Evolutionary conservation across 2,888 invertebrate genomes (phyloP), one percentile per base, ranked within the genome.

Genomic region (Cantharis rufa): DNA sequence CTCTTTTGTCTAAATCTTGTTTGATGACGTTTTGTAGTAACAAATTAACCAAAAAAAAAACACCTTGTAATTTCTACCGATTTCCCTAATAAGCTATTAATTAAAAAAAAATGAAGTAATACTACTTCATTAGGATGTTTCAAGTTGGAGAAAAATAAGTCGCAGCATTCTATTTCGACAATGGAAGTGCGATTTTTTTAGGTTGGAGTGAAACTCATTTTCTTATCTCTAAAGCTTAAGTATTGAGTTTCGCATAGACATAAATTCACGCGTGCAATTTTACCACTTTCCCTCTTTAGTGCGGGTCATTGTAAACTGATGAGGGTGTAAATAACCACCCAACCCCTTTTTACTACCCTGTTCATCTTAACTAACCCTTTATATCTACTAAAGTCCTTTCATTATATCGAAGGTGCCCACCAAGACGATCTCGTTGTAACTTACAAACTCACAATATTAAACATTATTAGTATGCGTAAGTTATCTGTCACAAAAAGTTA

Each of bases 291-390:
- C 76, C 76, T 72, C 78, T 68, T 76, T 78, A 79, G 81, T 79
- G 80, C 78, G 90, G 91, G 91, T 91, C 91, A 91, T 91, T 90
- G 90, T 91, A 91, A 91, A 91, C 91, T 91, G 91, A 91, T 91
- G 91, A 91, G 91, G 91, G 91, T 89, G 91, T 91, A 90, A 91
- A 91, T 90, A 90, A 90, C 87, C 89, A 88, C 88, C 86, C 82
- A 78, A 64, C 82, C 85, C 82, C 83, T 83, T 85, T 85, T 84
- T 85, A 84, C 83, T 82, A 82, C 82, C 82, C 83, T 83, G 85
- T 85, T 85, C 86, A 83, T 86, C 86, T 86, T 85, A 85, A 85
- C 79, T 83, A 85, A 85, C 86, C 86, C 84, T 86, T 85, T 85
- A 86, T 85, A 84, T 84, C 84, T 83, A 82, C 84, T 86, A 84